Conservation (phyloP, 2,797 vertebrate genomes). For the Megalops cyprinoides region DNA sequence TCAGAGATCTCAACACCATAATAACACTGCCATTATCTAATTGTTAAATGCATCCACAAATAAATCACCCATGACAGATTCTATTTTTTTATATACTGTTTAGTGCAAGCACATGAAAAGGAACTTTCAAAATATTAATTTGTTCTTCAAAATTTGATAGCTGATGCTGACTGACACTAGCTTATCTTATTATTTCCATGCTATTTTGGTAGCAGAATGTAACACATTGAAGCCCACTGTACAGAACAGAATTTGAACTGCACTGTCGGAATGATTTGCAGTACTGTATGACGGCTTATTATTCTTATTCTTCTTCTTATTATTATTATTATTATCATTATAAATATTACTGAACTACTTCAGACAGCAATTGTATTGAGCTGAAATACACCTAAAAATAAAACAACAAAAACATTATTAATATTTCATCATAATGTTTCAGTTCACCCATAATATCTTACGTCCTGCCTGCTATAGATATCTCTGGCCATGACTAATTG, state of each 20-base stretch:
- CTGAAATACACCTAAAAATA: background rate
- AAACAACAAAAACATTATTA: background rate
- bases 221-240: background rate
- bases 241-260: background rate
- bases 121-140: constrained; percentile 5
- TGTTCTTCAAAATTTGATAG: background rate
- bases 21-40: too few species aligned
- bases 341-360: background rate
- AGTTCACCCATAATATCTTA: background rate
- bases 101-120: background rate
- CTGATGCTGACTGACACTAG: background rate
- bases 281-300: background rate
- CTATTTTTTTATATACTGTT: background rate
- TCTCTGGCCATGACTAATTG: constrained; percentile 9
- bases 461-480: background rate
- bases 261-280: background rate
- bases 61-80: background rate
- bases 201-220: background rate
- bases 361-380: background rate
- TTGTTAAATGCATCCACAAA: background rate
- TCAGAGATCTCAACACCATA: too few species aligned
- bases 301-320: background rate
- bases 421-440: background rate
- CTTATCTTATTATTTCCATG: background rate
- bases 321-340: background rate